phyloP scores from a whole-genome alignment of 2,888 invertebrate genomes.

The Pandemis cinnamomeana region DNA sequence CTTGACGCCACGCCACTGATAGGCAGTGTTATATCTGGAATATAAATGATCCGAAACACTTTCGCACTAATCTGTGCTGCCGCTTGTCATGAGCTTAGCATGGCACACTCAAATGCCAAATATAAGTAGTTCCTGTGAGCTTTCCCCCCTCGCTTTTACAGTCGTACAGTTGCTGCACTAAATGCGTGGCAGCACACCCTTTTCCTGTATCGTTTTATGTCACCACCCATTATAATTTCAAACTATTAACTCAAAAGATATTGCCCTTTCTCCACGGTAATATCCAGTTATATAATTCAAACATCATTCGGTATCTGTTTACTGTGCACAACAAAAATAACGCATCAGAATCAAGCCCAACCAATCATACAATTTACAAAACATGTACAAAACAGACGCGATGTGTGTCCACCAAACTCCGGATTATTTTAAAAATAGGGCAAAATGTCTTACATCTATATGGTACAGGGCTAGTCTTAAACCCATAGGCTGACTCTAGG shows the following conservation, averaged over 20 bases:
- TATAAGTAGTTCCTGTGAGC: neutral
- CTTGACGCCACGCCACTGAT: no score
- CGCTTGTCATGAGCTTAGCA: no score
- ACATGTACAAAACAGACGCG: slow-evolving; percentile 30
- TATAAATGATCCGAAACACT: no score
- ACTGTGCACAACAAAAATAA: neutral
- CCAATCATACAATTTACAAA: slow-evolving; percentile 22
- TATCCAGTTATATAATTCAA: neutral
- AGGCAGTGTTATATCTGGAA: no score
- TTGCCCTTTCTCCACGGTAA: neutral
- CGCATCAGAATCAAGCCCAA: neutral
- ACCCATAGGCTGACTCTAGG: slow-evolving; percentile 22
- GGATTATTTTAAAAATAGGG: slow-evolving; percentile 61
- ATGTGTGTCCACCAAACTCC: slow-evolving; percentile 61
- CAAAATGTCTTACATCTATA: slow-evolving; percentile 58
- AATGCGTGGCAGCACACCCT: no score
- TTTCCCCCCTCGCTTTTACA: no score
- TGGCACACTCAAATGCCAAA: no score
- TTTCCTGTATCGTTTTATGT: no score
- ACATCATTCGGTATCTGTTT: neutral
- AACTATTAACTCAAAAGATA: neutral
- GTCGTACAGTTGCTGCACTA: no score
- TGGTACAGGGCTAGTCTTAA: slow-evolving; percentile 60
- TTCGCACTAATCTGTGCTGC: no score
- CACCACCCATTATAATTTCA: neutral